These are phyloP conservation scores for Brenthis hecate DNA, from an alignment of 2,888 invertebrate species.

Conservation along the genomic window DNA sequence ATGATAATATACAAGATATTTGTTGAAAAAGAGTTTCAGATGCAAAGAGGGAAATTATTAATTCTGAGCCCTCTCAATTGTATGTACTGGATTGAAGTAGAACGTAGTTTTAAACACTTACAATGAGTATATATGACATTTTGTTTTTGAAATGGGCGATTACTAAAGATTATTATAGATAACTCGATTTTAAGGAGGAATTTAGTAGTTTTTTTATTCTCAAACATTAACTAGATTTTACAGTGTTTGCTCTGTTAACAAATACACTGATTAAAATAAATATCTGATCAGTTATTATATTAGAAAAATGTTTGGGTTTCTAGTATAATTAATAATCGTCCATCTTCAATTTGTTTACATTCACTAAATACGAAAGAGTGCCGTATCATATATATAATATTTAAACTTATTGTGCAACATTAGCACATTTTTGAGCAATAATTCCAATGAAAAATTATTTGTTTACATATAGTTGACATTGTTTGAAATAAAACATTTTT, in stretches of 20 bases:
- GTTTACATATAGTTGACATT: background rate
- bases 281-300: background rate
- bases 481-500: constrained; percentile 22
- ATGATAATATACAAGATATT: constrained; percentile 17
- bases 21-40: constrained; percentile 8
- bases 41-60: background rate
- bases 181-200: background rate
- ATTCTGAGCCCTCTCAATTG: constrained; percentile 1
- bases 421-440: background rate
- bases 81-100: constrained; percentile 17
- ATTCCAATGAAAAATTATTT: constrained; percentile 19
- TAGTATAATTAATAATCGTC: constrained; percentile 11
- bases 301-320: background rate
- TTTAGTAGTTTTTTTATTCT: background rate
- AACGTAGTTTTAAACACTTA: constrained; percentile 25
- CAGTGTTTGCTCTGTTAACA: background rate
- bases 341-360: constrained; percentile 24
- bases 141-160: constrained; percentile 17
- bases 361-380: constrained; percentile 28
- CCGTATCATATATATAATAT: constrained; percentile 28
- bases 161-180: background rate
- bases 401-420: constrained; percentile 7
- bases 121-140: constrained; percentile 15
- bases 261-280: background rate
- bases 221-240: background rate